Conservation (phyloP, 2,888 invertebrate species). For the Ophonus ardosiacus region DNA sequence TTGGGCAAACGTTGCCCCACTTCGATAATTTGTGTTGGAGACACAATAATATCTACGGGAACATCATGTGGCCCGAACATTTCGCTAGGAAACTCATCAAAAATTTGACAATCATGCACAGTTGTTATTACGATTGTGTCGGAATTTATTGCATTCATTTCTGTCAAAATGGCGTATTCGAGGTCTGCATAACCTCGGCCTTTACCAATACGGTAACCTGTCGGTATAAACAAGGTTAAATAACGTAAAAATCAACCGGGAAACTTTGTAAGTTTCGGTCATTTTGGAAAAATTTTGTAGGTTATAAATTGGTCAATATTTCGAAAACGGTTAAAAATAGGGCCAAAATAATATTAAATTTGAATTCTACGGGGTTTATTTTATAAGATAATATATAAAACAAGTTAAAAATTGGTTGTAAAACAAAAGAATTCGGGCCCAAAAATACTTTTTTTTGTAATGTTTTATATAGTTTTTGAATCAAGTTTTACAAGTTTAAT, state of each 20-base stretch:
- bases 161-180: constrained; percentile 88
- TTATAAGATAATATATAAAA: too few relatives aligned
- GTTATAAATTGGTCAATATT: too few relatives aligned
- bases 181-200: constrained; percentile 92
- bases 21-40: constrained; percentile 87
- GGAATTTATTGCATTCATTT: constrained; percentile 86
- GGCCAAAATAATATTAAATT: too few relatives aligned
- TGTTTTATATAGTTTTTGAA: too few relatives aligned
- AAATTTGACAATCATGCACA: constrained; percentile 91
- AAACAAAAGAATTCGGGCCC: too few relatives aligned
- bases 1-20: constrained; percentile 80
- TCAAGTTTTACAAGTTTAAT: too few relatives aligned
- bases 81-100: constrained; percentile 84
- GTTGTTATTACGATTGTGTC: constrained; percentile 87
- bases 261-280: too few relatives aligned
- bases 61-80: constrained; percentile 89
- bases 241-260: background rate
- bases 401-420: too few relatives aligned
- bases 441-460: too few relatives aligned
- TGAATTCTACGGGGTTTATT: too few relatives aligned
- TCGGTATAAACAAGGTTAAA: constrained; percentile 68
- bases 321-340: too few relatives aligned
- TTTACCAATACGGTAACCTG: constrained; percentile 88
- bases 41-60: constrained; percentile 91
- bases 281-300: too few relatives aligned